Base-by-base conservation (phyloP, 2,888 invertebrate genomes). In the Ptycholaimellus sp. region DNA sequence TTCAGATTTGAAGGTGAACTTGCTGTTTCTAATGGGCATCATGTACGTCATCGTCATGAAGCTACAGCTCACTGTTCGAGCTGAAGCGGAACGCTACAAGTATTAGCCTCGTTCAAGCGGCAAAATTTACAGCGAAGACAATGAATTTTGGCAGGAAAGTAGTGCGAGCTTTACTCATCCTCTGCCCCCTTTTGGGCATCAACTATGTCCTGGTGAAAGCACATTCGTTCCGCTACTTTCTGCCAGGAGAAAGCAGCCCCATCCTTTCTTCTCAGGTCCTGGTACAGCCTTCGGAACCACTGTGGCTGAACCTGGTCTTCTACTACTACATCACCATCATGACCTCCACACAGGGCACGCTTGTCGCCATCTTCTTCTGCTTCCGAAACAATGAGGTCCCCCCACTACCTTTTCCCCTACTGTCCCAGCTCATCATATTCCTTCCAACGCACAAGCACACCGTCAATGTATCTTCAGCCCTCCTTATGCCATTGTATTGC, bases 141-240 rank as follows among this genome's bases (percentile, higher is more conserved):
- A n/a, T n/a, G n/a, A n/a, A n/a, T n/a, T n/a, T n/a, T n/a, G 36
- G 32, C 20, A 45, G 42, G 14, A 36, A 35, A 23, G 36, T 33
- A 7, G 18, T 44, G 18, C 39, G 42, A n/a, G 44, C 44, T 11
- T 21, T 44, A n/a, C 22, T 44, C 14, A 30, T 44, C 16, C 37
- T 44, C 3, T 46, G 45, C 38, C 44, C 44, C n/a, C 31, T 44
- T 9, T 31, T 44, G 3, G 44, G 44, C 19, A 38, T 45, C 29
- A 44, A 42, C 33, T 44, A 44, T 32, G 27, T 36, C 9, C 25
- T 44, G 22, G 29, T 37, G 16, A n/a, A n/a, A n/a, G n/a, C n/a
- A n/a, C n/a, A n/a, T n/a, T n/a, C n/a, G n/a, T n/a, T n/a, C n/a
- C n/a, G n/a, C n/a, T n/a, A n/a, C n/a, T n/a, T n/a, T n/a, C n/a